Conservation (phyloP, 2,888 invertebrate species). For the Eudasyphora cyanicolor region DNA sequence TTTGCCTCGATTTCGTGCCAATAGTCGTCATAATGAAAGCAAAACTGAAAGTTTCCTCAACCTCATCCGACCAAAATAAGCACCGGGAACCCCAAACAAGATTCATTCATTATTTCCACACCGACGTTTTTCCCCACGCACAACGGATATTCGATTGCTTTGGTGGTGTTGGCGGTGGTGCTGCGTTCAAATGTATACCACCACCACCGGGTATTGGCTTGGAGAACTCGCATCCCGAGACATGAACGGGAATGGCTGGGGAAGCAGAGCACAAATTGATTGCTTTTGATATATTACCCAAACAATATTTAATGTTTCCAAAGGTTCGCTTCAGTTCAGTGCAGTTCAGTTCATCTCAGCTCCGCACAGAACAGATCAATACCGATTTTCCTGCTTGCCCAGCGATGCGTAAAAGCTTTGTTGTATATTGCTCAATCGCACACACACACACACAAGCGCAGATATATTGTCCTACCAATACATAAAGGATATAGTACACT, state of each 20-base stretch:
- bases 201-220: conserved; percentile 4
- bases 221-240: not conserved
- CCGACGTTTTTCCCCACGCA: not conserved
- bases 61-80: not conserved
- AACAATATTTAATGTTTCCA: conserved; percentile 33
- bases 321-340: conserved; percentile 12
- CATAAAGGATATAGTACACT: not conserved
- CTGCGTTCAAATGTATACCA: not conserved
- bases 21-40: not conserved
- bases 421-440: not conserved
- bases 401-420: conserved; percentile 35
- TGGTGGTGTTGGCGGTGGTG: not conserved
- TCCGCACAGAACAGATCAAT: no score
- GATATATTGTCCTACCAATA: no score
- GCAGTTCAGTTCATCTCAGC: not conserved
- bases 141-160: not conserved
- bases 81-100: not conserved
- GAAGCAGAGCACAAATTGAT: conserved; percentile 46
- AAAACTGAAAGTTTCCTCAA: not conserved
- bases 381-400: not conserved
- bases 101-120: not conserved
- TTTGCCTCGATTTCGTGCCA: not conserved
- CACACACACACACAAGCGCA: no score
- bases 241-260: not conserved
- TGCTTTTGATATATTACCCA: conserved; percentile 25